Evolutionary conservation across 1,140 invertebrate genomes (phyloP).

Genomic region (Bombyx mori): DNA sequence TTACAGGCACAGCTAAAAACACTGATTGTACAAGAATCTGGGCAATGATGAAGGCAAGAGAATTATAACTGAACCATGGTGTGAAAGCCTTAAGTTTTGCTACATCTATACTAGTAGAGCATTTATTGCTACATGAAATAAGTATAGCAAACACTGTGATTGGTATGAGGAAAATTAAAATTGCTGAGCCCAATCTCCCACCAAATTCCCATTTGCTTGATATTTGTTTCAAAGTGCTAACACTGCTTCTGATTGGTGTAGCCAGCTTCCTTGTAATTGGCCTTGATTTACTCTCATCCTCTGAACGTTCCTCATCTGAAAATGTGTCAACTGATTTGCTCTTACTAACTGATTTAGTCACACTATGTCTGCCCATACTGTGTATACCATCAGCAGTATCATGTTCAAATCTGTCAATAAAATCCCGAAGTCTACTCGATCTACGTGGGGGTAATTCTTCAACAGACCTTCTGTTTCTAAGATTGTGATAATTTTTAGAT

Average conservation of each 20-base stretch:
- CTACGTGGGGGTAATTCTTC: conserved; percentile 37
- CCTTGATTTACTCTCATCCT: conserved; percentile 36
- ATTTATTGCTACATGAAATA: conserved; percentile 37
- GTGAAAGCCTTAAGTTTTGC: conserved; percentile 21
- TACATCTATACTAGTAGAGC: conserved; percentile 27
- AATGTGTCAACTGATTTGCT: conserved; percentile 38
- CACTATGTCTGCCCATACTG: conserved; percentile 45
- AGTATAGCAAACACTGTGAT: conserved; percentile 41
- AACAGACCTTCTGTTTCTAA: conserved; percentile 35
- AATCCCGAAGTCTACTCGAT: conserved; percentile 43
- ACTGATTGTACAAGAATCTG: conserved; percentile 44
- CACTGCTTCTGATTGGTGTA: conserved; percentile 42
- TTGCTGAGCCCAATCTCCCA: conserved; percentile 34
- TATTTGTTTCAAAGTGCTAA: conserved; percentile 22
- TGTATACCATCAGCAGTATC: conserved; percentile 34
- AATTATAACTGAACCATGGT: conserved; percentile 32
- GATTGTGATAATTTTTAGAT: conserved; percentile 32
- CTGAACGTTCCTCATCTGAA: conserved; percentile 54
- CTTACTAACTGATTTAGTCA: conserved; percentile 40
- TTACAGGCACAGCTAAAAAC: conserved; percentile 37
- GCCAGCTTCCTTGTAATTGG: conserved; percentile 47
- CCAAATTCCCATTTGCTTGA: conserved; percentile 51
- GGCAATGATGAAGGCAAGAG: conserved; percentile 18
- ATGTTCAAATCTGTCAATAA: conserved; percentile 24
- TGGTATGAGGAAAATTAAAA: conserved; percentile 42